phyloP scores from a whole-genome alignment of 2,888 invertebrate species.

The Pteria penguin region DNA sequence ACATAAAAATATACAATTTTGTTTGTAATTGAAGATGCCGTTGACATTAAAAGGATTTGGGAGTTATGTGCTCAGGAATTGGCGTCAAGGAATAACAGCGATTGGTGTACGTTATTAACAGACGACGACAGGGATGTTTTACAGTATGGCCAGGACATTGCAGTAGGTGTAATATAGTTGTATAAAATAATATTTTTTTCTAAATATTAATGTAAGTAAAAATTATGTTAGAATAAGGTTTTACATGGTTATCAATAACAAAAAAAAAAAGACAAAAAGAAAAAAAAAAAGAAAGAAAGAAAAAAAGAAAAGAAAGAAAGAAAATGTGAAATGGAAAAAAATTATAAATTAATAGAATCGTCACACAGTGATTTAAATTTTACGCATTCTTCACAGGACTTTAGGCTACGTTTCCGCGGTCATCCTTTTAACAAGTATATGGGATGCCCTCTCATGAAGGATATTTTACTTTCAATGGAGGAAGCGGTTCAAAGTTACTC shows the following conservation, averaged over 20 bases:
- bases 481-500: slow-evolving; percentile 43
- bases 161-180: slow-evolving; percentile 31
- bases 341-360: too few species aligned
- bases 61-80: slow-evolving; percentile 1
- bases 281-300: too few species aligned
- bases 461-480: slow-evolving; percentile 72
- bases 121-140: slow-evolving; percentile 43
- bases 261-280: too few species aligned
- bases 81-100: neutral
- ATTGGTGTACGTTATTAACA: slow-evolving; percentile 45
- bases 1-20: too few species aligned
- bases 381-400: too few species aligned
- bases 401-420: slow-evolving; percentile 77
- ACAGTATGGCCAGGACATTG: slow-evolving; percentile 49
- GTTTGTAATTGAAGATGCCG: too few species aligned
- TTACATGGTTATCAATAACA: too few species aligned
- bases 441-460: slow-evolving; percentile 77
- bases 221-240: too few species aligned
- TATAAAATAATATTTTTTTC: neutral
- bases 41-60: neutral
- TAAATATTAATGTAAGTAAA: too few species aligned
- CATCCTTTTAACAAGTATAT: slow-evolving; percentile 71
- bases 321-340: too few species aligned
- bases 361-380: too few species aligned
- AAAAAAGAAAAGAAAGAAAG: too few species aligned